phyloP scores from a whole-genome alignment of 2,888 invertebrate genomes.

The Acanthosepion pharaonis region DNA sequence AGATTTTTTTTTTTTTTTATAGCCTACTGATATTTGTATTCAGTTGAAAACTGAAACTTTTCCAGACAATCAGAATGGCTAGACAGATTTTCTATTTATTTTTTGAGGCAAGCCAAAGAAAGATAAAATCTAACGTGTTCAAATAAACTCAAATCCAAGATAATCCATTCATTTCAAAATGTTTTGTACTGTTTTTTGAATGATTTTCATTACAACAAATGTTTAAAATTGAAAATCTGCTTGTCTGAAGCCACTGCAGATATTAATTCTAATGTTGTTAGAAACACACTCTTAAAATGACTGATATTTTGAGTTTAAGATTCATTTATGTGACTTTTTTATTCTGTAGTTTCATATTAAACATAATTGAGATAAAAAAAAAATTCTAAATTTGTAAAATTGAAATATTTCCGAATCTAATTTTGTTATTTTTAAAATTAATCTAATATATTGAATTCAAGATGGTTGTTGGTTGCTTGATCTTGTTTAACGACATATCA shows the following conservation, averaged over 20 bases:
- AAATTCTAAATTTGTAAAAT: too few relatives aligned
- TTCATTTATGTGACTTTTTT: neutral
- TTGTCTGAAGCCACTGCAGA: neutral
- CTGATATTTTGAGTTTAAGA: neutral
- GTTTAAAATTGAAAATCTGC: neutral
- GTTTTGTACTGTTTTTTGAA: neutral
- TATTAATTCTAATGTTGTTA: neutral
- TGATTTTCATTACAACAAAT: neutral
- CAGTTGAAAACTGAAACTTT: neutral
- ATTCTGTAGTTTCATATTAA: neutral
- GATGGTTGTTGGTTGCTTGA: too few relatives aligned
- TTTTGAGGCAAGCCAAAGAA: neutral
- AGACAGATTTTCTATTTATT: neutral
- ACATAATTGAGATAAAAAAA: neutral
- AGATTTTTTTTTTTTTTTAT: neutral
- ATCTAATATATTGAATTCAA: too few relatives aligned
- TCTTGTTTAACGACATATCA: too few relatives aligned
- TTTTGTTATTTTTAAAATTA: too few relatives aligned
- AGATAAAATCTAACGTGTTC: neutral
- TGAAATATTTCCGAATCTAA: too few relatives aligned
- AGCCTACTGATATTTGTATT: too few relatives aligned
- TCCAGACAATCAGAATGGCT: neutral
- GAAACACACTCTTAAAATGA: neutral
- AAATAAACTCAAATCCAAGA: neutral
- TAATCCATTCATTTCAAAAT: neutral